phyloP scores from a whole-genome alignment of 1,140 invertebrate species.

The Pemphigus obesinymphae region DNA sequence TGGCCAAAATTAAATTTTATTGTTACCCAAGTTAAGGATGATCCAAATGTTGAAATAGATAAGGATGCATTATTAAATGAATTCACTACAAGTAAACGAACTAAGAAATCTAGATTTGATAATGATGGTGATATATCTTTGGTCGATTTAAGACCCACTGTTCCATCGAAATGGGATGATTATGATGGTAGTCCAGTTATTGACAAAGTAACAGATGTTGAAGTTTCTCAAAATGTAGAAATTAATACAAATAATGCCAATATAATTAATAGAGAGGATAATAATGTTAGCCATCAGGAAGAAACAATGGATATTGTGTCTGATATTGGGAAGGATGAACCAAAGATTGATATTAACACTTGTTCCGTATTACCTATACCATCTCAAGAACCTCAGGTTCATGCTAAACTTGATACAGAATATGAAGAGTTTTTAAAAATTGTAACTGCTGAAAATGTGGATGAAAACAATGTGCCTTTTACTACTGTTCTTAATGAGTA shows the following conservation, averaged over 20 bases:
- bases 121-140: not conserved
- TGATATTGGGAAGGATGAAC: not conserved
- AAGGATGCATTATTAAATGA: not conserved
- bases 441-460: not conserved
- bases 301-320: not conserved
- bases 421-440: slow-evolving; percentile 43
- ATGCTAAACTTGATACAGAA: slow-evolving; percentile 19
- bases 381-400: not conserved
- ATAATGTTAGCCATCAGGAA: not conserved
- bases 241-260: not conserved
- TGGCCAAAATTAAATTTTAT: slow-evolving; percentile 28
- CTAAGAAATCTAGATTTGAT: slow-evolving; percentile 31
- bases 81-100: slow-evolving; percentile 9
- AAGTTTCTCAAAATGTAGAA: not conserved
- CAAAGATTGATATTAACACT: not conserved
- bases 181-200: slow-evolving; percentile 43
- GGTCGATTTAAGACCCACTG: slow-evolving; percentile 24
- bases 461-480: not conserved
- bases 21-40: slow-evolving; percentile 13
- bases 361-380: not conserved
- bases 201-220: not conserved
- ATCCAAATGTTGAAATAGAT: slow-evolving; percentile 35
- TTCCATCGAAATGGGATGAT: slow-evolving; percentile 45
- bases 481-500: not conserved
- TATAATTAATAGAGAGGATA: not conserved